Evolutionary conservation across 2,113 vertebrate genomes (phyloP).

Genomic region (Danionella cerebrum): DNA sequence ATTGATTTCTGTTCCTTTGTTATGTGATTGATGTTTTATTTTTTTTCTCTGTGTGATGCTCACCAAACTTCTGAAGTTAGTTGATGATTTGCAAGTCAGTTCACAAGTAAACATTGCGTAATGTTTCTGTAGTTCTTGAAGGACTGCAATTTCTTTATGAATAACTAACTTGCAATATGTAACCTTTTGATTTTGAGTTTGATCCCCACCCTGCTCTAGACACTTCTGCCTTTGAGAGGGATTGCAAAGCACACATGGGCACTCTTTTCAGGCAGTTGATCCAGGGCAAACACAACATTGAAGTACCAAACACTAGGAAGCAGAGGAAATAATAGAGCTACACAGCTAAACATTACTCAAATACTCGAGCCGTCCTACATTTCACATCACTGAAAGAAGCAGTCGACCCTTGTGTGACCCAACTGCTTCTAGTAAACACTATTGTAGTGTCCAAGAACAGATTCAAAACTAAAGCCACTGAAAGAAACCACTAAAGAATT

Average conservation of each 20-base stretch:
- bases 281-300: constrained; percentile 56
- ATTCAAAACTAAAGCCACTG: too few relatives aligned
- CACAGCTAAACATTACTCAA: constrained; percentile 48
- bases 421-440: not conserved
- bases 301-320: constrained; percentile 45
- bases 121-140: not conserved
- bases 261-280: constrained; percentile 43
- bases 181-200: not conserved
- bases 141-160: not conserved
- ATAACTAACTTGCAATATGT: not conserved
- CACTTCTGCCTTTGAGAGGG: not conserved
- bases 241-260: not conserved
- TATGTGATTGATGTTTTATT: constrained; percentile 1
- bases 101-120: not conserved
- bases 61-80: not conserved
- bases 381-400: constrained; percentile 35
- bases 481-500: not conserved
- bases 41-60: not conserved
- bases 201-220: not conserved
- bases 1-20: not conserved
- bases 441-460: not conserved
- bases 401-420: constrained; percentile 23
- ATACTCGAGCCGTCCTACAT: constrained; percentile 44
- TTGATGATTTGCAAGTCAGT: not conserved
- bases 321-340: constrained; percentile 46